A percentile compares a stretch with the other conserved stretches of the same genome.
Conservation (phyloP, 1,140 invertebrate genomes). For the Dolichoris vasculosae region DNA sequence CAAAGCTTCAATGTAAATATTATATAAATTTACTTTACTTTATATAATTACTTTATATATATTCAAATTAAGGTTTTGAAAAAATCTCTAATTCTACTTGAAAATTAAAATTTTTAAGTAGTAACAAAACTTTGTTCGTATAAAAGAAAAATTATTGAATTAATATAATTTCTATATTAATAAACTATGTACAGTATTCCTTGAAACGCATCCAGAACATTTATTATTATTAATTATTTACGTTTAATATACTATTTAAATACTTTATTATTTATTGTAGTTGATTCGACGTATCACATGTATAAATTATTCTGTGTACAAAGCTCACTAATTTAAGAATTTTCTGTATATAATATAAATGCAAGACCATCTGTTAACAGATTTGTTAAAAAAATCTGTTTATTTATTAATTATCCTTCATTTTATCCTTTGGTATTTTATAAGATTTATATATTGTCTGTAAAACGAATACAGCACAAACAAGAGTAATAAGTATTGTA, state of each 20-base stretch:
- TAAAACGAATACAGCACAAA: slow-evolving; percentile 57
- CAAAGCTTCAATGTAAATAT: not conserved
- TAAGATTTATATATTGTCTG: slow-evolving; percentile 53
- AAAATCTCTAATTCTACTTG: not conserved
- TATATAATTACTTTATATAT: no score
- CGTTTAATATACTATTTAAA: slow-evolving; percentile 38
- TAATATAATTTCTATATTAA: not conserved
- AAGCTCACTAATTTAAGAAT: slow-evolving; percentile 42
- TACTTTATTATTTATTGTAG: slow-evolving; percentile 43
- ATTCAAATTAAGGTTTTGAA: not conserved
- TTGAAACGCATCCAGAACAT: slow-evolving; percentile 8
- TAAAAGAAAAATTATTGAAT: not conserved
- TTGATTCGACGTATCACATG: slow-evolving; percentile 35
- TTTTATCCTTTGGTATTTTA: slow-evolving; percentile 37
- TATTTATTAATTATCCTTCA: slow-evolving; percentile 41
- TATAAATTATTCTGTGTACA: slow-evolving; percentile 49
- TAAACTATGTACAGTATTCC: slow-evolving; percentile 45
- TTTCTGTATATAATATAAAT: slow-evolving; percentile 50
- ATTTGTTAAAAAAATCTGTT: slow-evolving; percentile 36
- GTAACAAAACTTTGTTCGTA: not conserved
- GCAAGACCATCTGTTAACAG: slow-evolving; percentile 14
- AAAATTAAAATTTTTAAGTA: not conserved
- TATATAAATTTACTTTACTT: not conserved
- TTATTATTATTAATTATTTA: slow-evolving; percentile 45
- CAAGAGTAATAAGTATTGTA: slow-evolving; percentile 57